Conservation (phyloP, 2,888 invertebrate genomes). For the Uropetala carovei region DNA sequence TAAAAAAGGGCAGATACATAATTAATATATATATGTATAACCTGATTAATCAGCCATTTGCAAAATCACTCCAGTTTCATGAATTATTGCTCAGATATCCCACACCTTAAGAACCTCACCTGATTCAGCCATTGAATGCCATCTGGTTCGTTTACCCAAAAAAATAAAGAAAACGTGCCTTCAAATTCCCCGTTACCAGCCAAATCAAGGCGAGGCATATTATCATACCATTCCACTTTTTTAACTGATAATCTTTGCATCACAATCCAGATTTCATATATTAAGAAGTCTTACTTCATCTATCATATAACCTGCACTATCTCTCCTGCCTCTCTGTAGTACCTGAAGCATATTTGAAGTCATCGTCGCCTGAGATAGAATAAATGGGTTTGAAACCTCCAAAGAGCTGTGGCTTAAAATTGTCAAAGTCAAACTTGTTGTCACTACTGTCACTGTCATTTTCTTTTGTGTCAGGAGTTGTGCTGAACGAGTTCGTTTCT, state of each 20-base stretch:
- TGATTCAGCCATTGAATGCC: not conserved
- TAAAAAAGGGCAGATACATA: constrained; percentile 5
- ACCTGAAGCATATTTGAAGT: constrained; percentile 17
- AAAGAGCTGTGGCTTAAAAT: constrained; percentile 82
- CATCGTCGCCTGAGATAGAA: constrained; percentile 68
- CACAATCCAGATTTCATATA: constrained; percentile 7
- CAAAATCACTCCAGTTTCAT: constrained; percentile 10
- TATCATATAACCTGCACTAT: not conserved
- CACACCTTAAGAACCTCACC: not conserved
- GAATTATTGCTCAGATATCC: constrained; percentile 21
- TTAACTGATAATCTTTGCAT: not conserved
- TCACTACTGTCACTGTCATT: constrained; percentile 30
- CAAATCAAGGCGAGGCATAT: constrained; percentile 38
- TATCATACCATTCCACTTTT: constrained; percentile 21
- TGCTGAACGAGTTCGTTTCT: constrained; percentile 3
- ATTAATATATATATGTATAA: not conserved
- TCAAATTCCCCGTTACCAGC: constrained; percentile 40
- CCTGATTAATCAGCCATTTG: constrained; percentile 23
- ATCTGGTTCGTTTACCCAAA: constrained; percentile 24
- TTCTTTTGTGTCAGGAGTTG: not conserved
- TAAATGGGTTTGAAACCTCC: constrained; percentile 83
- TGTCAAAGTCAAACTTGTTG: constrained; percentile 79
- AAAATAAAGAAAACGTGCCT: constrained; percentile 34
- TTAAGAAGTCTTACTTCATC: not conserved
- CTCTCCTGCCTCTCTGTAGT: constrained; percentile 53